A percentile compares a stretch with the other conserved stretches of the same genome.
Evolutionary conservation across 2,113 vertebrate species (phyloP).

Genomic region (Cephalopholis sonnerati): DNA sequence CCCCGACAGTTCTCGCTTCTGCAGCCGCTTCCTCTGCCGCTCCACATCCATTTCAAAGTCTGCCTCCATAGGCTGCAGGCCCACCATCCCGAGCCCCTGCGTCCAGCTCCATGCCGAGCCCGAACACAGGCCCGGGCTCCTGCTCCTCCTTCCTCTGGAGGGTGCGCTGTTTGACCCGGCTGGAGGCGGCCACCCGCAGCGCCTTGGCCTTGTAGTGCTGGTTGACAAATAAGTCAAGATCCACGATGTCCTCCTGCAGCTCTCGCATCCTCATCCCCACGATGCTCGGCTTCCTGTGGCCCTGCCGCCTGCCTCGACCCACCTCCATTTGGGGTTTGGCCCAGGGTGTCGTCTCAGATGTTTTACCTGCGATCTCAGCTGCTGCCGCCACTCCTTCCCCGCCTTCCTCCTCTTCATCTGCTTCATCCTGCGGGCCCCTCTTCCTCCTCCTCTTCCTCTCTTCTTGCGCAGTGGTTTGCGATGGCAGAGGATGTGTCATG

Average conservation of each 20-base stretch:
- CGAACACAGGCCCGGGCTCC: conserved; percentile 48
- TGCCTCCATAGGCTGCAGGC: conserved; percentile 68
- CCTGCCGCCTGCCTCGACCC: not conserved
- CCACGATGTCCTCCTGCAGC: conserved; percentile 86
- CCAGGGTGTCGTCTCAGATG: conserved; percentile 56
- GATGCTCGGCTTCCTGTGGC: conserved; percentile 74
- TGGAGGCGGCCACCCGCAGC: conserved; percentile 64
- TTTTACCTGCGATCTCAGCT: conserved; percentile 51
- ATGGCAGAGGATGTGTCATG: not conserved
- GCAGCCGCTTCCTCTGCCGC: conserved; percentile 54
- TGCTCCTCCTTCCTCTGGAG: conserved; percentile 72
- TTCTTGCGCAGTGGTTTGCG: conserved; percentile 33
- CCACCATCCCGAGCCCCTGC: conserved; percentile 63
- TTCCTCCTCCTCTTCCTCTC: conserved; percentile 58
- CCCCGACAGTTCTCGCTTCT: conserved; percentile 72
- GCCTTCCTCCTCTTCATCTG: conserved; percentile 49
- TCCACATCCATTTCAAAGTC: conserved; percentile 25
- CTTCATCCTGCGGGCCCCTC: conserved; percentile 28
- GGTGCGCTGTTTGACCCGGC: conserved; percentile 64
- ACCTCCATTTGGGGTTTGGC: conserved; percentile 34
- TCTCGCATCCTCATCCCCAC: conserved; percentile 73
- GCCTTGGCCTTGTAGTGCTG: conserved; percentile 87
- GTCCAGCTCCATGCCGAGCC: conserved; percentile 61
- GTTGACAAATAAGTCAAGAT: conserved; percentile 88
- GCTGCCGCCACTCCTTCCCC: conserved; percentile 34